Evolutionary conservation across 2,113 vertebrate genomes (phyloP), one percentile per base, ranked within the genome.

Genomic region (Diglossa brunneiventris): DNA sequence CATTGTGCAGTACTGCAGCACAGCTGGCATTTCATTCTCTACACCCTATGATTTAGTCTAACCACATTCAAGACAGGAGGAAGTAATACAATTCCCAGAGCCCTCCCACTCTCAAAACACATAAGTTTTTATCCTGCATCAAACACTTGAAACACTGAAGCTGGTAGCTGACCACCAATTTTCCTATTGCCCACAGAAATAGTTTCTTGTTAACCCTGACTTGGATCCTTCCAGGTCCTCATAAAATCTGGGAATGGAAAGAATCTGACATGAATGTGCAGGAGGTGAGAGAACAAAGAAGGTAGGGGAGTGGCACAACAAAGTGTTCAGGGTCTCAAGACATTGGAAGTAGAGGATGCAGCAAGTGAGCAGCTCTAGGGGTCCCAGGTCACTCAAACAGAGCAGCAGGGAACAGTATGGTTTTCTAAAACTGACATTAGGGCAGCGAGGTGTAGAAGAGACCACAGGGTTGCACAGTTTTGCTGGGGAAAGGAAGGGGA

Each of bases 41-140:
- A 85, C 39, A 47, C 90, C 96, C 97, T 98, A n/a, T 97, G 96
- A 97, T 98, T 98, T 97, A 96, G 87, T 81, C 94, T 96, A 97
- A 97, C 96, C 95, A 96, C 96, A 94, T 96, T 96, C 87, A 92
- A 88, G 96, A 95, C 90, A 89, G 89, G 83, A 98, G 97, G 97
- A 98, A 97, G 91, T 77, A 95, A 95, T 56, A 39, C 63, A 88
- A 89, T 89, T 95, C 96, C 89, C 85, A 73, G 84, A 96, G 90
- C 84, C 89, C 90, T 97, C 96, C 94, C 85, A 95, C 92, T 92
- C 92, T 83, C 64, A 84, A 92, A 91, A 95, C 91, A 92, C 31
- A 52, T 0, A 4, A 93, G 52, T 59, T 78, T 15, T 64, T 75
- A 81, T 81, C 80, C 80, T 75, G 22, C 86, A 88, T 89, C 53